These are phyloP conservation scores for Cryptoblepharus egeriae DNA, from an alignment of 2,797 vertebrate genomes.

Conservation along the genomic window DNA sequence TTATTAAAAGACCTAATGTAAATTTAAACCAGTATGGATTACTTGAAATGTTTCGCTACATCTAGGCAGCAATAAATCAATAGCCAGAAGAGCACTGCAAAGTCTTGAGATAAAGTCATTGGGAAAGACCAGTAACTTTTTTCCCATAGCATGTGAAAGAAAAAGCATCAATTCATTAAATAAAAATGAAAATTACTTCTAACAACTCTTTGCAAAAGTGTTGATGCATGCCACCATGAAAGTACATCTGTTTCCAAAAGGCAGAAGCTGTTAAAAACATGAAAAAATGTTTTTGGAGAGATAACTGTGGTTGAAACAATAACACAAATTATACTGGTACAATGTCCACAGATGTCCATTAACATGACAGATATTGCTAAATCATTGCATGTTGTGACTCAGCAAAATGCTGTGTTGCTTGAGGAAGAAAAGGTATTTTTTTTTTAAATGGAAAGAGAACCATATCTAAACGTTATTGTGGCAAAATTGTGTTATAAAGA, in stretches of 20 bases:
- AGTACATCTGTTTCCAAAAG: background rate
- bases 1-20: slow-evolving; percentile 69
- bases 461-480: background rate
- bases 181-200: background rate
- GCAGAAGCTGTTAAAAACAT: background rate
- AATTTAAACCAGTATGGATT: slow-evolving; percentile 71
- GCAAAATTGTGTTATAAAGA: background rate
- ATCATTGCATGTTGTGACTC: background rate
- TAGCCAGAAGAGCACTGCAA: slow-evolving; percentile 60
- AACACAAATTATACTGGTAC: background rate
- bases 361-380: background rate
- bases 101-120: slow-evolving; percentile 44
- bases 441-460: too few relatives aligned
- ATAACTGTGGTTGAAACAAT: background rate
- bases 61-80: slow-evolving; percentile 65
- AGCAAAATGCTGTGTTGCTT: background rate
- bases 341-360: background rate
- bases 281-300: background rate
- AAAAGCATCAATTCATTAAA: background rate
- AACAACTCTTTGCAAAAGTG: background rate
- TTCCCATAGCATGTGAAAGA: slow-evolving; percentile 8
- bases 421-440: background rate
- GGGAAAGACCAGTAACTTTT: slow-evolving; percentile 23
- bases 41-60: slow-evolving; percentile 61
- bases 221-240: background rate